Evolutionary conservation across 2,888 invertebrate species (phyloP).

Genomic region (Hipparchia semele): DNA sequence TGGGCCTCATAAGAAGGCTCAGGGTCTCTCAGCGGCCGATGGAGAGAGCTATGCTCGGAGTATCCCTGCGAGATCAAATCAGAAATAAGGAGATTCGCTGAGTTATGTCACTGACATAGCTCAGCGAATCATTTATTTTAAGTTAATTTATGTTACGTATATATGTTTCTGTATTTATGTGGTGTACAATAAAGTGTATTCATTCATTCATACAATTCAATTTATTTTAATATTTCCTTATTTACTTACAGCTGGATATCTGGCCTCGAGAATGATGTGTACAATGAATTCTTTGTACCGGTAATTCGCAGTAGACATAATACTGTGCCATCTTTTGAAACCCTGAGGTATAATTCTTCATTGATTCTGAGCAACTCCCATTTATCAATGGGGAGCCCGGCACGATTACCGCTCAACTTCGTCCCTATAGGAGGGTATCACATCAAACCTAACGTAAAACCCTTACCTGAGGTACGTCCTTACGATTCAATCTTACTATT

Average conservation of each 20-base stretch:
- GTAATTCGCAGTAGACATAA: slow-evolving; percentile 39
- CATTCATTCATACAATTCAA: not conserved
- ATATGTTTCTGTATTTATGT: too few species aligned
- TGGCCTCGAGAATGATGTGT: slow-evolving; percentile 26
- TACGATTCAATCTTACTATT: not conserved
- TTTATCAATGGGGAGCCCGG: slow-evolving; percentile 46
- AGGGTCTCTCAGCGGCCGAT: too few species aligned
- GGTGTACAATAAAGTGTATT: too few species aligned
- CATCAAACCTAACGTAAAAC: slow-evolving; percentile 50
- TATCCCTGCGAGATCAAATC: too few species aligned
- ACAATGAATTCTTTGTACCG: slow-evolving; percentile 36
- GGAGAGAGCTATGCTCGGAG: too few species aligned
- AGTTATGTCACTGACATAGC: too few species aligned
- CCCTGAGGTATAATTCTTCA: slow-evolving; percentile 46
- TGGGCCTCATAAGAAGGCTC: too few species aligned
- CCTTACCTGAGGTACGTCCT: slow-evolving; percentile 54
- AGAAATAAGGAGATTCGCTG: too few species aligned
- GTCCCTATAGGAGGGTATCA: slow-evolving; percentile 61
- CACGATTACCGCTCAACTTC: slow-evolving; percentile 55
- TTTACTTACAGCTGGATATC: slow-evolving; percentile 18
- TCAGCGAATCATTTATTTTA: too few species aligned
- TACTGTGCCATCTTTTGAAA: slow-evolving; percentile 43
- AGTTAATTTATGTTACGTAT: too few species aligned
- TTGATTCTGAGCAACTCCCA: slow-evolving; percentile 47
- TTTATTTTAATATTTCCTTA: not conserved